Evolutionary conservation across 2,888 invertebrate species (phyloP), one percentile per base, ranked within the genome.

Genomic region (Drosophila histrio): DNA sequence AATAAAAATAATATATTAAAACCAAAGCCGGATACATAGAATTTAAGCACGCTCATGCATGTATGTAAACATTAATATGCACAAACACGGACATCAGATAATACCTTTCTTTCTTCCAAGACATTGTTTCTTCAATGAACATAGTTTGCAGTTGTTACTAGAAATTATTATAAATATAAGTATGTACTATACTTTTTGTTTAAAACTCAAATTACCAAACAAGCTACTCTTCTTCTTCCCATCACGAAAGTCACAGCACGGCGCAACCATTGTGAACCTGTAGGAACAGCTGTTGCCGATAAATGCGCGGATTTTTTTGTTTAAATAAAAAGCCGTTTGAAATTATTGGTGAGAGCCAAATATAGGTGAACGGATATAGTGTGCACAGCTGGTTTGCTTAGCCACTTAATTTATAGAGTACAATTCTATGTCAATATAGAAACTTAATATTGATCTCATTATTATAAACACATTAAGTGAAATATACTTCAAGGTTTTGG

Each of bases 31-130:
- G 5, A 38, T 32, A 46, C 11, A n/a, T 24, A 3, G 22, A n/a
- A 19, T 28, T 17, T 15, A 0, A 28, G 2, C 13, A 64, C 21
- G 24, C 3, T 13, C 6, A 19, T 34, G 22, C 38, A 15, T 15
- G 5, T n/a, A 26, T 8, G 4, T 1, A 17, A 7, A 3, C n/a
- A 24, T 22, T 21, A 6, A 13, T 13, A 32, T 34, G 2, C 46
- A 5, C 28, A 8, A 4, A 7, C 17, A 24, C 3, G 50, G 28
- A 11, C 13, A 7, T 13, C 1, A 7, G 3, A 28, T 7, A 21
- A 26, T 81, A 86, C 86, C 86, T 74, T 39, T 76, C 61, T 60
- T 71, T 81, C 17, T 81, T 70, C 69, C 72, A 78, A 22, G 86
- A 74, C 86, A 86, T 86, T 44, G 60, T 36, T 57, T 64, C 52